These are phyloP conservation scores for Acrobasis consociella DNA, from an alignment of 2,888 invertebrate genomes.

Conservation along the genomic window DNA sequence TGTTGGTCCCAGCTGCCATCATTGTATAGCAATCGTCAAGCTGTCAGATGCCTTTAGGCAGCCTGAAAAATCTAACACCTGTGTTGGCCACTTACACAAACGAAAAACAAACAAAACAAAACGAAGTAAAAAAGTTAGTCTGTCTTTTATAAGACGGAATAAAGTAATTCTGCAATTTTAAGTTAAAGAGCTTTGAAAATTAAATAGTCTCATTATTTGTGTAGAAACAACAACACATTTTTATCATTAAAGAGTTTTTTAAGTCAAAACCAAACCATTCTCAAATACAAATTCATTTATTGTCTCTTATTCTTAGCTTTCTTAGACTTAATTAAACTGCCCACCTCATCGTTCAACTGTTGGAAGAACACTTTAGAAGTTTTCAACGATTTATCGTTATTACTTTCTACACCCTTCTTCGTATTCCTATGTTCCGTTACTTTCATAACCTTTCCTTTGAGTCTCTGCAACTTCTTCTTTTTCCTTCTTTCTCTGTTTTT, in stretches of 20 bases:
- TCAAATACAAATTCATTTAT: conserved; percentile 33
- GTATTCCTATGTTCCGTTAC: conserved; percentile 78
- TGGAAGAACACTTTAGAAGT: conserved; percentile 92
- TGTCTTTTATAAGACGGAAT: too few species aligned
- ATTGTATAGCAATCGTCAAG: too few species aligned
- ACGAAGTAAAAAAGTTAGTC: too few species aligned
- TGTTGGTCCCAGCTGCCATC: too few species aligned
- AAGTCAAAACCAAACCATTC: neutral
- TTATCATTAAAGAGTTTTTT: neutral
- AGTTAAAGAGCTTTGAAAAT: neutral
- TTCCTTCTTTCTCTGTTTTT: conserved; percentile 93
- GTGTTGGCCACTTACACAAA: too few species aligned
- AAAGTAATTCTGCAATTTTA: too few species aligned
- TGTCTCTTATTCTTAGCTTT: conserved; percentile 61
- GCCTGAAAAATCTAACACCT: too few species aligned
- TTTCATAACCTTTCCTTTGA: conserved; percentile 68
- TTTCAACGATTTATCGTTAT: conserved; percentile 81
- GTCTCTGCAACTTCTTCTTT: conserved; percentile 90
- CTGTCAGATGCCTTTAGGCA: too few species aligned
- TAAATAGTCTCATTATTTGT: neutral
- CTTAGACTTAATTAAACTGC: conserved; percentile 63
- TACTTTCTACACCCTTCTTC: conserved; percentile 83
- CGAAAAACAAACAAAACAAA: too few species aligned
- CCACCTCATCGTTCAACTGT: conserved; percentile 89
- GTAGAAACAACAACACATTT: neutral